Evolutionary conservation across 2,113 vertebrate species (phyloP), one percentile per base, ranked within the genome.

Genomic region (Urocynchramus pylzowi): DNA sequence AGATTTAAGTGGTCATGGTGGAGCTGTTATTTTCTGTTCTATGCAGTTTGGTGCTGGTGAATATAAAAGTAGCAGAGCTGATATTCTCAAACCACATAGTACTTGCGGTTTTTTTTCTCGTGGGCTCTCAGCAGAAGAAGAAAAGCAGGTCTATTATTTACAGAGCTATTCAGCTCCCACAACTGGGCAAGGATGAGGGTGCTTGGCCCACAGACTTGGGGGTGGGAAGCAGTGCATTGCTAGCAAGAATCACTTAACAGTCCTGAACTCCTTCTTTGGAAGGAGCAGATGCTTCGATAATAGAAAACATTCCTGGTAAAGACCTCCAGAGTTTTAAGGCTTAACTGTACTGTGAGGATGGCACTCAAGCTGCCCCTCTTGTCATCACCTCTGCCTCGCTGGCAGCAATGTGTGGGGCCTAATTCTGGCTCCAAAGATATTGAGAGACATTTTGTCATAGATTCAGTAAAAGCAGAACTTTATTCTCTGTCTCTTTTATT

Each of bases 11-110:
- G 42, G 54, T 80, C 83, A 8, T 13, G 7, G 53, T n/a, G 2
- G 35, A 84, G 84, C 84, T 88, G 59, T 94, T 91, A 85, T 92
- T 96, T 96, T 95, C 67, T 88, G 10, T 91, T 61, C 92, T 84
- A 8, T 95, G 54, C 41, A 52, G 3, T 96, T 90, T 88, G 63
- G 21, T 13, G 15, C 49, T 74, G 63, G 70, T 88, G 87, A 79
- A 19, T 70, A 59, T 44, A 88, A 90, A 85, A 88, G 68, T 42
- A 94, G 74, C 68, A 83, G 28, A 44, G 24, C 30, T 22, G 6
- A 47, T 75, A 41, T 47, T 94, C 59, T 94, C 45, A 90, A 93
- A 78, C 85, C 86, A 5, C 78, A 67, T 9, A 45, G 19, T 67
- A 17, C 64, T 96, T 88, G 17, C 0, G 4, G 82, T 6, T 59